Evolutionary conservation across 2,797 vertebrate genomes (phyloP), one percentile per base, ranked within the genome.

Genomic region (Etheostoma nigrum): DNA sequence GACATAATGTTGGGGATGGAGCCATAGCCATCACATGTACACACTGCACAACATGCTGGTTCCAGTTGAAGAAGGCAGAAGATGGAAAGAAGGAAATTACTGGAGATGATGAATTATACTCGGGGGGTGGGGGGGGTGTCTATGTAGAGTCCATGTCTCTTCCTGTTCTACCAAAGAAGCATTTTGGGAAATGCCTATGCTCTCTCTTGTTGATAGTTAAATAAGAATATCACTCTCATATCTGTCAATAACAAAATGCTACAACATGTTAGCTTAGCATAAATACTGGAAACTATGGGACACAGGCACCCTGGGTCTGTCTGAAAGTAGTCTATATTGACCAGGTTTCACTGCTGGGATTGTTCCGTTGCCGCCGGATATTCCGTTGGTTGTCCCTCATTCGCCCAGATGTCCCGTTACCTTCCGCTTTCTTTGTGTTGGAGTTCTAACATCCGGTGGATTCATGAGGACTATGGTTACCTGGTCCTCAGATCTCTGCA

Each of bases 1-100:
- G 72, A 61, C 64, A 27, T 82, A 67, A 67, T 19, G 55, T 36
- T 16, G 40, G 72, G 48, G 65, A 55, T 48, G 58, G n/a, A 64
- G 25, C 25, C 25, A 25, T 25, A 25, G n/a, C n/a, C n/a, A n/a
- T n/a, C n/a, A 25, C 25, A 25, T 25, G 25, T 25, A 25, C 25
- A 25, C 25, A 25, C 25, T 25, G 2, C 25, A 25, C 25, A 2
- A 25, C 25, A 25, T 25, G 79, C 27, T 30, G 44, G 36, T n/a
- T 76, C 27, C 65, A 48, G 52, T 30, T 27, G 61, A 74, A 59
- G 47, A 44, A 36, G 21, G 21, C 15, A 23, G 15, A 48, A 48
- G 58, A 45, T 2, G 11, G 48, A 47, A 40, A 64, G 44, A n/a
- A 23, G 51, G 27, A 45, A 16, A 64, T 49, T 11, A 40, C 10